Percentiles rank a stretch among this genome's conserved stretches.
Evolutionary conservation across 1,140 invertebrate genomes (phyloP).

Genomic region (Bombus waltoni): DNA sequence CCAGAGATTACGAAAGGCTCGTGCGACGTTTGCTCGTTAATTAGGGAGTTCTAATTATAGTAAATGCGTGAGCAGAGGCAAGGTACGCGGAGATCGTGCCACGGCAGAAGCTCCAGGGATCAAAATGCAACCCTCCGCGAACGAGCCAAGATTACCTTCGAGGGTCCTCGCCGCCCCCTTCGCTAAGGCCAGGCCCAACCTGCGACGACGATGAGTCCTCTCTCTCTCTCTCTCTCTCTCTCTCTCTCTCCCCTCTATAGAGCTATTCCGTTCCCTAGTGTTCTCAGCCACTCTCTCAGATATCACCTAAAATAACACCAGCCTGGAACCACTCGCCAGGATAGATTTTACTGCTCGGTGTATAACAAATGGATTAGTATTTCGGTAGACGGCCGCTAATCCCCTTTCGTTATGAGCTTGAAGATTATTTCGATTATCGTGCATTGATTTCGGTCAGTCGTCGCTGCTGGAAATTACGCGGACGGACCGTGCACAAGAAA

Average conservation of each 20-base stretch:
- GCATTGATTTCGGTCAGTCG: constrained; percentile 57
- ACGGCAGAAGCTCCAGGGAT: constrained; percentile 78
- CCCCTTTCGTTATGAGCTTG: constrained; percentile 39
- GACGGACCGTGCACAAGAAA: background rate
- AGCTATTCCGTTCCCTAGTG: constrained; percentile 36
- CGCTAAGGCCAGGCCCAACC: constrained; percentile 63
- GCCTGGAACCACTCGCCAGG: constrained; percentile 47
- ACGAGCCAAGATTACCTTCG: constrained; percentile 79
- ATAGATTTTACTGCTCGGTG: constrained; percentile 62
- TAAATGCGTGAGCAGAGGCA: constrained; percentile 69
- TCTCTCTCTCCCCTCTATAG: background rate
- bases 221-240: constrained; percentile 1
- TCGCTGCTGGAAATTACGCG: background rate
- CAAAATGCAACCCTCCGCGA: constrained; percentile 77
- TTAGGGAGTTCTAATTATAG: constrained; percentile 76
- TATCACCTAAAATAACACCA: constrained; percentile 68
- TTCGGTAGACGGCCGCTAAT: constrained; percentile 52
- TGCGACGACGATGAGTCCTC: constrained; percentile 52
- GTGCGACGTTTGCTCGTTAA: constrained; percentile 72
- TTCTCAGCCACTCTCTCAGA: constrained; percentile 54
- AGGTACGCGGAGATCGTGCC: constrained; percentile 77
- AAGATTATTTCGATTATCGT: constrained; percentile 57
- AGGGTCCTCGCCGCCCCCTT: constrained; percentile 72
- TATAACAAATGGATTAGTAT: constrained; percentile 69
- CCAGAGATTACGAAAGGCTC: constrained; percentile 65